Base-by-base conservation (phyloP, 1,140 invertebrate genomes). In the Pseudomyrmex dendroicus region DNA sequence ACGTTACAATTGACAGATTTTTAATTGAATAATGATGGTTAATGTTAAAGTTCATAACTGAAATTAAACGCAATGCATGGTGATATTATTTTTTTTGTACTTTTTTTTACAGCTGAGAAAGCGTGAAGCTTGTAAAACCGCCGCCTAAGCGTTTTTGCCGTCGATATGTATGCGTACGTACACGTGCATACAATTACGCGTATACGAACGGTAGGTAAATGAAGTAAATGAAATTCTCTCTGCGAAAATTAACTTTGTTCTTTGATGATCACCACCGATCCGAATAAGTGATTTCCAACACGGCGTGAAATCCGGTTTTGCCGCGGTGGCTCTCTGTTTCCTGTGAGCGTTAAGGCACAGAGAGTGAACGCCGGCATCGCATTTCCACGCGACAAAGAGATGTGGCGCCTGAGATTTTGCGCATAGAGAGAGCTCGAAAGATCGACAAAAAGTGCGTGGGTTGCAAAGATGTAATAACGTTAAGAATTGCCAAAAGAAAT, bases 191-290 rank as follows among this genome's bases (percentile, higher is more conserved):
- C 25, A 46, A 15, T 70, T 12, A 20, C 12, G 3, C 35, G 5
- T 35, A 35, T 35, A 35, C 35, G 5, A 35, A 35, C 35, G 52
- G 46, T 48, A 59, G 12, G 15, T 70, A 80, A 77, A 77, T 66
- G 20, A 70, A 77, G 74, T 67, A 67, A 77, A 77, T 56, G 35
- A 68, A 68, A 57, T 68, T 48, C 13, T n/a, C n/a, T 50, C 63
- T 77, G 52, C 13, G 12, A 66, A 56, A 56, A 67, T 78, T 68
- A 78, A 48, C 15, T 50, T 44, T 61, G 12, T 17, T 25, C 54
- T 17, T 25, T 35, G 44, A 48, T n/a, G 44, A 59, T 78, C n/a
- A 22, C 66, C 1, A 17, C 35, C 35, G 63, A 77, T 77, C 13
- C 17, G 13, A 20, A 68, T 67, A 77, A 54, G 15, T 77, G 54